phyloP scores from a whole-genome alignment of 1,140 invertebrate genomes.

The Diorhabda elongata region DNA sequence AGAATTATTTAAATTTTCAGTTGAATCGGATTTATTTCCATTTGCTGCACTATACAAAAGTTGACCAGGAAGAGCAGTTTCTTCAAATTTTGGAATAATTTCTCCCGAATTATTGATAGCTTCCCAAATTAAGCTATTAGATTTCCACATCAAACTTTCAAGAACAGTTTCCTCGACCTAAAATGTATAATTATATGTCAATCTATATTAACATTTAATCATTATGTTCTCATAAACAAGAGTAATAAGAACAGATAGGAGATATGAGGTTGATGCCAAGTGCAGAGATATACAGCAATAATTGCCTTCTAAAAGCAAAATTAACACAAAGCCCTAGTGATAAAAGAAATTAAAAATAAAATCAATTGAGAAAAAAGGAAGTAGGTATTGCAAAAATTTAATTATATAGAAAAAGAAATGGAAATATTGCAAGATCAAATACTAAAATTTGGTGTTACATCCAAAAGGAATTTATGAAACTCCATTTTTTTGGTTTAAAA shows the following conservation, averaged over 20 bases:
- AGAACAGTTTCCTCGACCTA: conserved; percentile 83
- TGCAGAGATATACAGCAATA: too few species aligned
- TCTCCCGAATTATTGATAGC: conserved; percentile 56
- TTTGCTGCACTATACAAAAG: conserved; percentile 19
- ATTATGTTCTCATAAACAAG: too few species aligned
- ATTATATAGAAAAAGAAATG: neutral
- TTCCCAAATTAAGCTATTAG: conserved; percentile 84
- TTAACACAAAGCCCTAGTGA: too few species aligned
- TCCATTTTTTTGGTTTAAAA: too few species aligned
- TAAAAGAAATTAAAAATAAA: neutral
- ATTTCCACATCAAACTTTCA: conserved; percentile 89
- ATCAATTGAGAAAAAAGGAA: neutral
- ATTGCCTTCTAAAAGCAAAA: too few species aligned
- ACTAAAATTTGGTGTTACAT: too few species aligned
- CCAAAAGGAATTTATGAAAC: too few species aligned
- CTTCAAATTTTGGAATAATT: conserved; percentile 62
- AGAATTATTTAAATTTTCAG: neutral
- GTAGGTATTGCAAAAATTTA: neutral
- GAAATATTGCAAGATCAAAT: too few species aligned
- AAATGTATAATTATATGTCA: too few species aligned
- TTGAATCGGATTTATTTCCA: neutral
- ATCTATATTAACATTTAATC: too few species aligned
- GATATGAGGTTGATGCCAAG: too few species aligned
- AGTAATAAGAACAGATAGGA: too few species aligned
- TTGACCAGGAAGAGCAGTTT: conserved; percentile 46